Percentiles rank a stretch among this genome's conserved stretches.
phyloP scores from a whole-genome alignment of 2,797 vertebrate genomes.

The Syncerus caffer region DNA sequence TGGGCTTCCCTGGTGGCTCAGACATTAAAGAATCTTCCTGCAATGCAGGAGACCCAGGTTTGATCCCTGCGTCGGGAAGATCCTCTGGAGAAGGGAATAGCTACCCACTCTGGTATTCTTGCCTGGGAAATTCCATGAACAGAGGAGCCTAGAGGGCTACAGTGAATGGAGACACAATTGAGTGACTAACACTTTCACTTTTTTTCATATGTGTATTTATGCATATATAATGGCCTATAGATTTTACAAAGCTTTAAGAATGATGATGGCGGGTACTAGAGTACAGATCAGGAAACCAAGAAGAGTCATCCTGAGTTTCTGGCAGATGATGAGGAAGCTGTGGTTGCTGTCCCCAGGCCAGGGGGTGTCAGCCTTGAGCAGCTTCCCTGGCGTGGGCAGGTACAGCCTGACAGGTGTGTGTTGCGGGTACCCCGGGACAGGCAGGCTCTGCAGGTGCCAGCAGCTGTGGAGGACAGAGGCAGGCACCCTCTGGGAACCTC shows the following conservation, averaged over 20 bases:
- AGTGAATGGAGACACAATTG: not conserved
- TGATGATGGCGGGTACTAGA: not conserved
- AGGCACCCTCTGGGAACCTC: not conserved
- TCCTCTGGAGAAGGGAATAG: not conserved
- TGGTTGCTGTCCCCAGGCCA: not conserved
- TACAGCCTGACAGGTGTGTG: not conserved
- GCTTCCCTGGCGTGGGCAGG: not conserved
- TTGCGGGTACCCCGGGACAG: not conserved
- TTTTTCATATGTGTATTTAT: not conserved
- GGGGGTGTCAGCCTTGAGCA: not conserved
- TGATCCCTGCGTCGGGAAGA: not conserved
- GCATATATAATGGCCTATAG: too few species aligned
- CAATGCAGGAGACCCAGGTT: not conserved
- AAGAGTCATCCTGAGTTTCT: not conserved
- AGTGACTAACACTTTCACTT: not conserved
- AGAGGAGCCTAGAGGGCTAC: not conserved
- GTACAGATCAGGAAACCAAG: not conserved
- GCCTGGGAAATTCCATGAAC: not conserved
- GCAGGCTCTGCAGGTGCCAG: not conserved
- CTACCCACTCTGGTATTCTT: not conserved
- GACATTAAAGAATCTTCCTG: not conserved
- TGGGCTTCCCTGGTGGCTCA: not conserved
- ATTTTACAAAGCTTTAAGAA: not conserved
- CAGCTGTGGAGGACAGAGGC: not conserved
- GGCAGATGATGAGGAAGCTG: not conserved